A percentile compares a stretch with the other conserved stretches of the same genome.
Evolutionary conservation across 2,797 vertebrate genomes (phyloP).

Genomic region (Pachyuromys duprasi): DNA sequence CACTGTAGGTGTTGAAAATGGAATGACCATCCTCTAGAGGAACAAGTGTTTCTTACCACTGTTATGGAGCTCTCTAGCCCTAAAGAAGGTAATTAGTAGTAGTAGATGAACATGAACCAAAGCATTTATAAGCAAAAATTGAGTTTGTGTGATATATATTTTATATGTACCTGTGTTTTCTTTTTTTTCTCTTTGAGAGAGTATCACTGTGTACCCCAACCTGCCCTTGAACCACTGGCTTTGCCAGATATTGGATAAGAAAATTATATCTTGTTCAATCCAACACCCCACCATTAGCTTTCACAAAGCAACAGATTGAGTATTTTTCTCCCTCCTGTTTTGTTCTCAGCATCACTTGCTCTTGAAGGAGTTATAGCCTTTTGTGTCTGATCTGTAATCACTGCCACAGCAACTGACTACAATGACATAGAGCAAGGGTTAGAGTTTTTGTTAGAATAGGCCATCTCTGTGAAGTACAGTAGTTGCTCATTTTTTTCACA

Average conservation of each 20-base stretch:
- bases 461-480: slow-evolving; percentile 36
- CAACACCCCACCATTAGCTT: background rate
- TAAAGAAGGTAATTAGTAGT: background rate
- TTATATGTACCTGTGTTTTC: background rate
- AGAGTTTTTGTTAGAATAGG: slow-evolving; percentile 67
- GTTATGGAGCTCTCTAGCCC: too few species aligned
- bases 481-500: slow-evolving; percentile 54
- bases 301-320: slow-evolving; percentile 26
- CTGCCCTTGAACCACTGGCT: background rate
- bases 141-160: background rate
- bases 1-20: background rate
- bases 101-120: background rate
- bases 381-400: slow-evolving; percentile 66
- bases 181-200: background rate
- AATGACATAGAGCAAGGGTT: slow-evolving; percentile 34
- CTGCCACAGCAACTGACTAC: slow-evolving; percentile 62
- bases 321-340: slow-evolving; percentile 15
- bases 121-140: background rate
- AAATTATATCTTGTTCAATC: slow-evolving; percentile 14
- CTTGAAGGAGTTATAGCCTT: slow-evolving; percentile 66
- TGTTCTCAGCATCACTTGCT: slow-evolving; percentile 62
- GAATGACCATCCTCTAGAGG: background rate
- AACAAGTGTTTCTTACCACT: background rate
- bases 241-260: background rate
- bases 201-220: background rate